These are phyloP conservation scores for Nematostella vectensis DNA, from an alignment of 92 coral and sea anemone species.

Conservation along the genomic window DNA sequence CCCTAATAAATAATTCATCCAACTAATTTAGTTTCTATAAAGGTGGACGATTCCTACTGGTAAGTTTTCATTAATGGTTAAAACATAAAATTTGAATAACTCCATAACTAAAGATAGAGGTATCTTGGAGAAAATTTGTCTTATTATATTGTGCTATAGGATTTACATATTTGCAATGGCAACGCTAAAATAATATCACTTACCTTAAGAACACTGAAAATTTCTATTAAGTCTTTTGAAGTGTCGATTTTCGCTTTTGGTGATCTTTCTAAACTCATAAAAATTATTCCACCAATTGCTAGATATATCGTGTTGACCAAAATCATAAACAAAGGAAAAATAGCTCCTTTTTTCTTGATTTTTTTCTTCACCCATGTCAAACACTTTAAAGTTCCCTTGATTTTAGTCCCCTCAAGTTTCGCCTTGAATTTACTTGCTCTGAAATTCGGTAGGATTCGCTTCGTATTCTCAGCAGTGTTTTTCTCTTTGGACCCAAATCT, in stretches of 20 bases:
- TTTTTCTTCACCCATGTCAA: constrained; percentile 54
- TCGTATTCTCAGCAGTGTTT: background rate
- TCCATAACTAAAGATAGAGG: too few species aligned
- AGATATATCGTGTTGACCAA: constrained; percentile 54
- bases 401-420: constrained; percentile 36
- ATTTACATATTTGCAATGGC: too few species aligned
- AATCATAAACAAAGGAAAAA: constrained; percentile 72
- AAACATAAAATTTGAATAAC: too few species aligned
- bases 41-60: too few species aligned
- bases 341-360: constrained; percentile 52
- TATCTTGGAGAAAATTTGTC: too few species aligned
- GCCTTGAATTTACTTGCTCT: constrained; percentile 4
- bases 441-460: background rate
- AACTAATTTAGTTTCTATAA: too few species aligned
- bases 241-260: constrained; percentile 41
- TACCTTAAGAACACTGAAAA: constrained; percentile 64
- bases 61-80: too few species aligned
- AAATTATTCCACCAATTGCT: constrained; percentile 61
- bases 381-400: constrained; percentile 64
- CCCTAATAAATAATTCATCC: too few species aligned
- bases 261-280: constrained; percentile 54
- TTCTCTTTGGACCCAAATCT: background rate
- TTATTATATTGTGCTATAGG: too few species aligned
- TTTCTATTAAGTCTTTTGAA: constrained; percentile 60
- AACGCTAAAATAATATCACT: too few species aligned